Conservation (phyloP, 2,113 vertebrate species). For the Cyprinodon brontotheroides region DNA sequence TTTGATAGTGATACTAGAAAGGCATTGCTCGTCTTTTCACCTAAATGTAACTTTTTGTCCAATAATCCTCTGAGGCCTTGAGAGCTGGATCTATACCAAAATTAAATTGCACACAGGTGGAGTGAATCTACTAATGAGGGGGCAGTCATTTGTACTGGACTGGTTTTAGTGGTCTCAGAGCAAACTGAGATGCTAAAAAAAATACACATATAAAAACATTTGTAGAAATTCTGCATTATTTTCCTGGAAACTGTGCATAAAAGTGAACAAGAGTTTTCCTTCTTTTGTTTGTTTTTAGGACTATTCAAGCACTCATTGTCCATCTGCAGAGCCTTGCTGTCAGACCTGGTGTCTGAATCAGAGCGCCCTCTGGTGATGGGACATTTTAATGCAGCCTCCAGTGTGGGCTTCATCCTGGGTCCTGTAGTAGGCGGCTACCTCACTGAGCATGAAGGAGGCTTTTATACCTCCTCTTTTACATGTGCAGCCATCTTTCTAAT, state of each 20-base stretch:
- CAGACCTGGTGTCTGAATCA: slow-evolving; percentile 88
- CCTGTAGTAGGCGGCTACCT: slow-evolving; percentile 93
- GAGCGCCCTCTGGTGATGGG: slow-evolving; percentile 93
- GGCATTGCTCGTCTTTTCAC: too few species aligned
- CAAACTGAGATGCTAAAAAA: too few species aligned
- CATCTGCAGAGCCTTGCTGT: slow-evolving; percentile 93
- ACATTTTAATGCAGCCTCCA: slow-evolving; percentile 90
- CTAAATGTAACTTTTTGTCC: too few species aligned
- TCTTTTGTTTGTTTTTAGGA: slow-evolving; percentile 76
- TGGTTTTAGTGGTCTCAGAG: too few species aligned
- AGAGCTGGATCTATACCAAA: too few species aligned
- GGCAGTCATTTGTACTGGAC: background rate
- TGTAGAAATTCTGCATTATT: background rate
- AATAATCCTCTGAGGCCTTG: too few species aligned
- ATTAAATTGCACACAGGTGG: too few species aligned
- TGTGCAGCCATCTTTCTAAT: slow-evolving; percentile 91
- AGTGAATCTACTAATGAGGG: background rate
- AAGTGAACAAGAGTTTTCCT: background rate
- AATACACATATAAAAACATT: too few species aligned
- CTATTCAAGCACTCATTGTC: slow-evolving; percentile 97
- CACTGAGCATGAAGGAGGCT: slow-evolving; percentile 88
- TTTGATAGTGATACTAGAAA: too few species aligned
- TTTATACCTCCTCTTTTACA: slow-evolving; percentile 86
- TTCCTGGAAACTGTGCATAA: background rate
- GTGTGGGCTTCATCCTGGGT: slow-evolving; percentile 93